Conservation (phyloP, 2,113 vertebrate genomes). For the Mola mola region DNA sequence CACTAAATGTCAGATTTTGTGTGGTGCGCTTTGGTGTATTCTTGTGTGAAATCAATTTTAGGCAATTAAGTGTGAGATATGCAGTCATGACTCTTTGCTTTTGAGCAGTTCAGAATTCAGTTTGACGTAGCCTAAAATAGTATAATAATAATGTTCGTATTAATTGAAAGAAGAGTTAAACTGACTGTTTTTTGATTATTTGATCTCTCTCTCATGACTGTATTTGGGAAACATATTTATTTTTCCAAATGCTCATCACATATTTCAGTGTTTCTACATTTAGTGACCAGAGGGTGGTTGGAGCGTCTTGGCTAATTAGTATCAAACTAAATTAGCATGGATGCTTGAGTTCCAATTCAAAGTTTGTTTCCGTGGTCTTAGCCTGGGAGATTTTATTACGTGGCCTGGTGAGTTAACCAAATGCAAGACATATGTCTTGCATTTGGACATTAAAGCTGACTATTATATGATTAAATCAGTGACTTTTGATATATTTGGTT, state of each 20-base stretch:
- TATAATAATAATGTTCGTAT: slow-evolving; percentile 16
- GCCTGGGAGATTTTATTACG: slow-evolving; percentile 60
- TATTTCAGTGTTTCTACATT: slow-evolving; percentile 37
- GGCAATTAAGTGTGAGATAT: slow-evolving; percentile 16
- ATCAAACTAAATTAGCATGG: slow-evolving; percentile 70
- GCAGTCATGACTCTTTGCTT: slow-evolving; percentile 32
- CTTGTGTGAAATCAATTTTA: slow-evolving; percentile 30
- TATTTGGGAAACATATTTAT: slow-evolving; percentile 15
- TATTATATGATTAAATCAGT: slow-evolving; percentile 83
- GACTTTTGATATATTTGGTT: slow-evolving; percentile 79
- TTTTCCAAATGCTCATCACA: slow-evolving; percentile 45
- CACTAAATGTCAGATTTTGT: slow-evolving; percentile 1
- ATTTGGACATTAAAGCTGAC: slow-evolving; percentile 81
- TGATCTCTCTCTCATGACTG: slow-evolving; percentile 16
- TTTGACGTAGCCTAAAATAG: slow-evolving; percentile 24
- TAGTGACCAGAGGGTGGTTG: slow-evolving; percentile 58
- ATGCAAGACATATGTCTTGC: slow-evolving; percentile 77
- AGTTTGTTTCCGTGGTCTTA: slow-evolving; percentile 65
- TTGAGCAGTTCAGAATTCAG: slow-evolving; percentile 39
- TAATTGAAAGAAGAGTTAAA: neutral
- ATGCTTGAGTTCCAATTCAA: slow-evolving; percentile 66
- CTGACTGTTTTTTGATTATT: slow-evolving; percentile 6
- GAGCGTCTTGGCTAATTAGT: slow-evolving; percentile 69
- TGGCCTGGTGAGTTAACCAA: slow-evolving; percentile 61
- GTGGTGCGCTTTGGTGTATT: slow-evolving; percentile 2